phyloP scores from a whole-genome alignment of 2,113 vertebrate genomes.

The Eurypyga helias region DNA sequence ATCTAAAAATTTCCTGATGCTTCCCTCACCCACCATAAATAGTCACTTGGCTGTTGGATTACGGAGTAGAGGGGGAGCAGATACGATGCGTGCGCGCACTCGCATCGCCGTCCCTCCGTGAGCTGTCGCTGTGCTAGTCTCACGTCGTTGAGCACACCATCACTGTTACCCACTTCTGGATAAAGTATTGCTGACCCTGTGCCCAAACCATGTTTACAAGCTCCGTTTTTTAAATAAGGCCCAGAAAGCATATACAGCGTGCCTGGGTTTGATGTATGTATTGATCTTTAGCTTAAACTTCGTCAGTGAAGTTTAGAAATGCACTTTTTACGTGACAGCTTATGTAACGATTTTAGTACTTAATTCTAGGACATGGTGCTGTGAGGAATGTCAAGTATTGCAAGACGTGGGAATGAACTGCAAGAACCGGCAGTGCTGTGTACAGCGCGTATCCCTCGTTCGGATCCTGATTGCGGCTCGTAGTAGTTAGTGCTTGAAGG shows the following conservation, averaged over 20 bases:
- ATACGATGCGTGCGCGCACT: accelerated
- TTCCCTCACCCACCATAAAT: accelerated
- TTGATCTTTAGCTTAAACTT: not conserved
- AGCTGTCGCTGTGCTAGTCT: not conserved
- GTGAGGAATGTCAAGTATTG: not conserved
- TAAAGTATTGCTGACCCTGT: not conserved
- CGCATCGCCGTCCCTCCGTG: not conserved
- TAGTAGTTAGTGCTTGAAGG: not conserved
- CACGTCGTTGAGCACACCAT: not conserved
- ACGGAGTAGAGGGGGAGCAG: not conserved
- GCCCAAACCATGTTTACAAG: not conserved
- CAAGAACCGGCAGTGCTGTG: not conserved
- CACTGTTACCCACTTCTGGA: not conserved
- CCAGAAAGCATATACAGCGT: not conserved
- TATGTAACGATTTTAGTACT: not conserved
- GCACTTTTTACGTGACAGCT: not conserved
- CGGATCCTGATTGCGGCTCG: not conserved
- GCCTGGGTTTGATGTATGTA: not conserved
- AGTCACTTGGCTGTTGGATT: not conserved
- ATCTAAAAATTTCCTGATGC: not conserved
- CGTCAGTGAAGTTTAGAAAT: not conserved
- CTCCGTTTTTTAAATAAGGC: accelerated
- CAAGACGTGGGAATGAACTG: not conserved
- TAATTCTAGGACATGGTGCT: not conserved
- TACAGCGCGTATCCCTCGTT: not conserved